Evolutionary conservation across 2,797 vertebrate species (phyloP), one percentile per base, ranked within the genome.

Genomic region (Alauda arvensis): DNA sequence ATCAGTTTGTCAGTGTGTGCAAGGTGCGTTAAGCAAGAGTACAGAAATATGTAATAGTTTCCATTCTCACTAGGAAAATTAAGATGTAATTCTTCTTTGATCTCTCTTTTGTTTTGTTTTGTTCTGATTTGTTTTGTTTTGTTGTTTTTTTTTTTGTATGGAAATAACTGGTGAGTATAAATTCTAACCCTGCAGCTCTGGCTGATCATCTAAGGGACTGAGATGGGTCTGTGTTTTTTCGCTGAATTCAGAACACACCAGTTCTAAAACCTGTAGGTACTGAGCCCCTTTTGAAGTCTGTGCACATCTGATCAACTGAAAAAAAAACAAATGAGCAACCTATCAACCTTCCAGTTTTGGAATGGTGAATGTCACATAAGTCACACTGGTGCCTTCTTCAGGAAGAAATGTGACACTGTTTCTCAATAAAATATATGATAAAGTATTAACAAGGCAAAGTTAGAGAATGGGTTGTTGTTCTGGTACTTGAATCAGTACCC

Each of bases 1-100:
- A 97, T 48, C 98, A 99, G 92, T 99, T 99, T 95, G 90, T 97
- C 80, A 97, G 94, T 83, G 94, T 99, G 62, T 99, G 99, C 96
- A 97, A 98, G 97, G 99, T 46, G 13, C 42, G 42, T 62, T 55
- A 43, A n/a, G 49, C 2, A 1, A 39, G 37, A 63, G 28, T 40
- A 53, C 12, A 49, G 46, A 60, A 74, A 61, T 14, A 8, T 52
- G 33, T 70, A 51, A 33, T 23, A 55, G 29, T 70, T 85, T 87
- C 40, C 7, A 3, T 80, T 87, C 37, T 72, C 45, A 68, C 29
- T 57, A 68, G 28, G 28, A 67, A 80, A 83, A 65, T 67, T 52
- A 26, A 59, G 52, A 31, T 46, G 52, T 8, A 17, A 40, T 70
- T 68, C 23, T 68, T 86, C 51, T 85, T 52, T 56, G 28, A 33